Conservation (phyloP, 2,888 invertebrate genomes). For the Nemotelus pantherinus region DNA sequence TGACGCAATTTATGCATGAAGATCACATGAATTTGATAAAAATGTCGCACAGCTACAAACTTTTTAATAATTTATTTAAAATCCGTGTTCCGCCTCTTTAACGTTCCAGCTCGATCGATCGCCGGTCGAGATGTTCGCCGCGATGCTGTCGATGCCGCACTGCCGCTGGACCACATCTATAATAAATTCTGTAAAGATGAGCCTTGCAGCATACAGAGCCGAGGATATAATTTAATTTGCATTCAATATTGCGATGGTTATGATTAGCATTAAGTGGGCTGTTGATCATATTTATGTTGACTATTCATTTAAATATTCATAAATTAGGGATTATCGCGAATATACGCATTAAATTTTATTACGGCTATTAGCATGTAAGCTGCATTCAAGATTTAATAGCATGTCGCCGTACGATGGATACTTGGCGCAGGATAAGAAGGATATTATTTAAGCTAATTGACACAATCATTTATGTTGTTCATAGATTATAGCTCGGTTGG, state of each 20-base stretch:
- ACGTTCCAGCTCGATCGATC: not conserved
- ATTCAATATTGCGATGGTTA: constrained; percentile 39
- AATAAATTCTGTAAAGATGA: constrained; percentile 26
- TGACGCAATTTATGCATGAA: constrained; percentile 48
- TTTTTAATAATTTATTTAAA: constrained; percentile 43
- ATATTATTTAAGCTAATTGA: not conserved
- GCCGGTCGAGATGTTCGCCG: constrained; percentile 3
- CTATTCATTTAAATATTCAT: constrained; percentile 41
- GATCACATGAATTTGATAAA: constrained; percentile 42
- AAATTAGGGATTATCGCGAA: constrained; percentile 35
- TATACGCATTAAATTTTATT: constrained; percentile 36
- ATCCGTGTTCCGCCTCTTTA: constrained; percentile 33
- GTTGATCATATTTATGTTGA: constrained; percentile 36
- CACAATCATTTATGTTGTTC: constrained; percentile 1
- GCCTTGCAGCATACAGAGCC: constrained; percentile 1
- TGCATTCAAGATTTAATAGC: constrained; percentile 19
- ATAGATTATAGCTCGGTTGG: not conserved
- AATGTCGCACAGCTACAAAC: constrained; percentile 37
- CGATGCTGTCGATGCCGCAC: not conserved
- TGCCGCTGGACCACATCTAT: constrained; percentile 2
- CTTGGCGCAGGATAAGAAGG: too few relatives aligned
- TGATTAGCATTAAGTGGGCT: constrained; percentile 34
- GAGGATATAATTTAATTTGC: constrained; percentile 41
- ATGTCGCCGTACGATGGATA: not conserved
- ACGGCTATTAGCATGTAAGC: not conserved